Percentiles rank a stretch among this genome's conserved stretches.
These are phyloP conservation scores for Acromyrmex charruanus DNA, from an alignment of 1,140 invertebrate genomes.

Conservation along the genomic window DNA sequence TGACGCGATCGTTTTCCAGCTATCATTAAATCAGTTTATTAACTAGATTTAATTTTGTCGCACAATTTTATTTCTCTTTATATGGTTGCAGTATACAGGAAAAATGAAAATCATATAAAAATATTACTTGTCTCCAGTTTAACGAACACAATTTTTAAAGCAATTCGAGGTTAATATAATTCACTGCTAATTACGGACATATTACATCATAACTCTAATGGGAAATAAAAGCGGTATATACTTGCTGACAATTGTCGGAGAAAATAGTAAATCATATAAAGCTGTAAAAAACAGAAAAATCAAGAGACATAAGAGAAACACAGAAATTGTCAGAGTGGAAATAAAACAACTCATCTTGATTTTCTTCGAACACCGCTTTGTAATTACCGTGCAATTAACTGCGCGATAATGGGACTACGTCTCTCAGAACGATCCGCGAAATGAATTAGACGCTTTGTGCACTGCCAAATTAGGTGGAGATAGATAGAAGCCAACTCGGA, in stretches of 20 bases:
- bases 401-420: conserved; percentile 77
- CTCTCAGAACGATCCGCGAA: conserved; percentile 68
- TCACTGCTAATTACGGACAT: background rate
- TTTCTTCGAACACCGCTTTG: conserved; percentile 66
- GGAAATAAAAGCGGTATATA: conserved; percentile 23
- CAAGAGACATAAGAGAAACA: background rate
- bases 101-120: conserved; percentile 15
- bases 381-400: conserved; percentile 83
- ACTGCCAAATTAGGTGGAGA: conserved; percentile 23
- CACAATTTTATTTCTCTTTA: background rate
- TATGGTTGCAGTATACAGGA: too few species aligned
- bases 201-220: conserved; percentile 19
- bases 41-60: conserved; percentile 10
- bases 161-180: conserved; percentile 7
- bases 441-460: conserved; percentile 27
- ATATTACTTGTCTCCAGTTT: background rate
- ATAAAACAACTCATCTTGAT: conserved; percentile 54
- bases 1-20: conserved; percentile 10
- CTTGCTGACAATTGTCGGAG: background rate
- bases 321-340: conserved; percentile 30
- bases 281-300: conserved; percentile 5
- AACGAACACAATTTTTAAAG: background rate
- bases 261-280: conserved; percentile 18
- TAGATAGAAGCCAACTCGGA: background rate
- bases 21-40: conserved; percentile 14